A percentile compares a stretch with the other conserved stretches of the same genome.
Conservation (phyloP, 2,888 invertebrate species). For the Oegoconia quadripuncta region DNA sequence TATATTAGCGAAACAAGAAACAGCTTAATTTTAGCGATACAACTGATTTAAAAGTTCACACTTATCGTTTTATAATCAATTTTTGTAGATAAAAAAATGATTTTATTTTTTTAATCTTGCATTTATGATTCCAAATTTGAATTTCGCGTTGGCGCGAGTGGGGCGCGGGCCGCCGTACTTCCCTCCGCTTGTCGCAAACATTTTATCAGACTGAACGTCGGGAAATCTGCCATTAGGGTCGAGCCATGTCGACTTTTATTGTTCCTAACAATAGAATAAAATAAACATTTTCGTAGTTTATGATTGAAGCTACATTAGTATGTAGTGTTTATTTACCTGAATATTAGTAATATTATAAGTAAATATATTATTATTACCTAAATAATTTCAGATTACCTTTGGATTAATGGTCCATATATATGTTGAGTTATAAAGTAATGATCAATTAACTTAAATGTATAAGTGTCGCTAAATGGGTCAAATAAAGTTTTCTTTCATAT, state of each 20-base stretch:
- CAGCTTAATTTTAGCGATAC: slow-evolving; percentile 1
- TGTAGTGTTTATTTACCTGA: not conserved
- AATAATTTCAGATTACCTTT: not conserved
- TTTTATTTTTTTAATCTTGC: slow-evolving; percentile 29
- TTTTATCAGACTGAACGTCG: slow-evolving; percentile 69
- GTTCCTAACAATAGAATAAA: slow-evolving; percentile 37
- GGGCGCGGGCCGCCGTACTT: slow-evolving; percentile 43
- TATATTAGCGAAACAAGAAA: slow-evolving; percentile 1
- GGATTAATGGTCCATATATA: too few relatives aligned
- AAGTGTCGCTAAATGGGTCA: too few relatives aligned
- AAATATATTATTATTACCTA: not conserved
- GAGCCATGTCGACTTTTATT: slow-evolving; percentile 44
- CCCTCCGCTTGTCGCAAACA: slow-evolving; percentile 55
- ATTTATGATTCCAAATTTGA: slow-evolving; percentile 47
- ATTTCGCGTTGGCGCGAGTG: slow-evolving; percentile 61
- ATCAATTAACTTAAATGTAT: too few relatives aligned
- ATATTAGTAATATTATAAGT: not conserved
- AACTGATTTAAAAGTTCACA: slow-evolving; percentile 10
- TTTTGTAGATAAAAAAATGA: slow-evolving; percentile 3
- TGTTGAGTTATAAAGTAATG: too few relatives aligned
- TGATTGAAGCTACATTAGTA: slow-evolving; percentile 3
- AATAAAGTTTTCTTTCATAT: too few relatives aligned
- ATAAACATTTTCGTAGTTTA: slow-evolving; percentile 18
- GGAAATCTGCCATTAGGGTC: slow-evolving; percentile 61
- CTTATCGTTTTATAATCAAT: slow-evolving; percentile 8